Evolutionary conservation across 2,888 invertebrate genomes (phyloP).

Genomic region (Folsomia manolachei): DNA sequence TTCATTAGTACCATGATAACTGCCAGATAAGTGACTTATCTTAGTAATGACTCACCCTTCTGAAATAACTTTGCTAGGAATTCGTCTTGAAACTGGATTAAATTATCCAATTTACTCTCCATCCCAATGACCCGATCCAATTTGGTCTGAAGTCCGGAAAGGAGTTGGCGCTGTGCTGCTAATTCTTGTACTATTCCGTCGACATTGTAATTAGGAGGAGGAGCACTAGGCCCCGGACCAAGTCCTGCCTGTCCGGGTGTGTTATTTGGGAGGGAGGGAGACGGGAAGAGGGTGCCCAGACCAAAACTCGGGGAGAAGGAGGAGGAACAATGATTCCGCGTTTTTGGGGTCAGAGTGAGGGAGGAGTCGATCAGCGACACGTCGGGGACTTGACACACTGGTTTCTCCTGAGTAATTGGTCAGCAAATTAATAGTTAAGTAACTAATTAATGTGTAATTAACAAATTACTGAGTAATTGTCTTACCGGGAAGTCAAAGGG

Average conservation of each 20-base stretch:
- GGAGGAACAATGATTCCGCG: not conserved
- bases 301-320: not conserved
- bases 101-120: slow-evolving; percentile 22
- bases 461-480: too few relatives aligned
- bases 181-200: not conserved
- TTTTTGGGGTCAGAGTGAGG: not conserved
- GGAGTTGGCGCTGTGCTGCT: slow-evolving; percentile 2
- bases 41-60: not conserved
- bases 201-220: not conserved
- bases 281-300: not conserved
- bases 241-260: not conserved
- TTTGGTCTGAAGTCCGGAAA: slow-evolving; percentile 23
- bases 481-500: slow-evolving; percentile 17
- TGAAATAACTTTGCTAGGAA: slow-evolving; percentile 18
- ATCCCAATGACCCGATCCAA: too few relatives aligned
- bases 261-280: not conserved
- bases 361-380: slow-evolving; percentile 25
- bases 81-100: slow-evolving; percentile 35
- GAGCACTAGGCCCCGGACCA: not conserved
- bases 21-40: not conserved
- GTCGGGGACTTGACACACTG: slow-evolving; percentile 29
- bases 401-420: slow-evolving; percentile 18
- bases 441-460: too few relatives aligned
- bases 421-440: not conserved
- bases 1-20: not conserved